A percentile compares a stretch with the other conserved stretches of the same genome.
Evolutionary conservation across 1,140 invertebrate genomes (phyloP).

Genomic region (Phenacoccus solenopsis): DNA sequence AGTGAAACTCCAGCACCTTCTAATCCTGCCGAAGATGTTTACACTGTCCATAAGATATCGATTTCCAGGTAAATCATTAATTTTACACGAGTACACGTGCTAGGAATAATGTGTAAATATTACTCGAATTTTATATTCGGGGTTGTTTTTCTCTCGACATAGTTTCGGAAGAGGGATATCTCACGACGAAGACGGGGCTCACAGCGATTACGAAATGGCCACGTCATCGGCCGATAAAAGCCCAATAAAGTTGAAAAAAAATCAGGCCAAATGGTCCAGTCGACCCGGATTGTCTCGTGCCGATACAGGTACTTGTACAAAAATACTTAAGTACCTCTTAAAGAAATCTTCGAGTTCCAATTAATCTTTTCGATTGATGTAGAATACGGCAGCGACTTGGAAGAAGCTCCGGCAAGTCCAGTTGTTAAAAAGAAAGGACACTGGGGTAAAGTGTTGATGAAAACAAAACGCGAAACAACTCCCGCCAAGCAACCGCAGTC

Average conservation of each 20-base stretch:
- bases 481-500: constrained; percentile 19
- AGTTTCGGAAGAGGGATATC: constrained; percentile 21
- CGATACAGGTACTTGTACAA: neutral
- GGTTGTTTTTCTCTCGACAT: too few relatives aligned
- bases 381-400: neutral
- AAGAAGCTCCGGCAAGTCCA: constrained; percentile 6
- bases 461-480: constrained; percentile 18
- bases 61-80: constrained; percentile 18
- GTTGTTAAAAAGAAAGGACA: constrained; percentile 19
- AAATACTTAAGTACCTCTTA: too few relatives aligned
- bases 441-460: constrained; percentile 21
- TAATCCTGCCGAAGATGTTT: constrained; percentile 11
- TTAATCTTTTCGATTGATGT: too few relatives aligned
- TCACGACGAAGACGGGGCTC: constrained; percentile 20
- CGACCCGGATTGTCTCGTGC: neutral
- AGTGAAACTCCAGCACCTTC: neutral
- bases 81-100: too few relatives aligned
- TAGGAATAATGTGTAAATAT: neutral
- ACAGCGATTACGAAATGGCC: constrained; percentile 1
- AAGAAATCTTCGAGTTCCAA: too few relatives aligned
- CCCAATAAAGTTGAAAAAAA: neutral
- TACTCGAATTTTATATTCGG: neutral
- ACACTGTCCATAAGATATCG: constrained; percentile 21
- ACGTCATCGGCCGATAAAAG: neutral
- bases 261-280: neutral